Base-by-base conservation (phyloP, 2,113 vertebrate species). In the Neopipo cinnamomea region DNA sequence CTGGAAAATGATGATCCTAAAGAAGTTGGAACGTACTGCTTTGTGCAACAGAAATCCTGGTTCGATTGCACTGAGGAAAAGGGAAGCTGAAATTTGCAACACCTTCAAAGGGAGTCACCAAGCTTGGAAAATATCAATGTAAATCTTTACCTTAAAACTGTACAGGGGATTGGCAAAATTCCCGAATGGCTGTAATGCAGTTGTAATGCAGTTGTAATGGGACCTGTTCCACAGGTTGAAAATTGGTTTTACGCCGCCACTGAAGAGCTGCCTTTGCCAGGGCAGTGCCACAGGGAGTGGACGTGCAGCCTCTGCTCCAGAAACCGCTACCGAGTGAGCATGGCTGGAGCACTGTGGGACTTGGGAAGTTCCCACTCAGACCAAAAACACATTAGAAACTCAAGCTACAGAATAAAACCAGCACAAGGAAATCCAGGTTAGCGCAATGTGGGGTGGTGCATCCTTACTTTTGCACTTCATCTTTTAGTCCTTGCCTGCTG, bases 391-490 rank as follows among this genome's bases (percentile, higher is more conserved):
- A 12, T 71, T 17, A 74, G 44, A 73, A 84, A 63, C 5, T 12
- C 59, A 62, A 42, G 35, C 18, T 59, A 22, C 12, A 33, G 39
- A 65, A 65, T 17, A 71, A 62, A 86, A 41, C 7, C 30, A 85
- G n/a, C 63, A 65, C 75, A 50, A 52, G 62, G 2, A 5, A 89
- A 70, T 52, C 37, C 50, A 47, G 50, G 11, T 70, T 41, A 75
- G 37, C 1, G 0, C 14, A 41, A 70, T 5, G 5, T 44, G 50
- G 3, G 14, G 12, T 27, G 37, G n/a, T n/a, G n/a, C 1, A 0
- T 58, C 33, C 35, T 61, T 74, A 37, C 15, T 50, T 77, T 44
- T n/a, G 31, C 21, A 47, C 25, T 55, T 11, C 50, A 5, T 39
- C 20, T 78, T 55, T 66, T 14, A 37, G 5, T 6, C 35, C 16